These are phyloP conservation scores for Archilochus colubris DNA, from an alignment of 2,113 vertebrate species.

Conservation along the genomic window DNA sequence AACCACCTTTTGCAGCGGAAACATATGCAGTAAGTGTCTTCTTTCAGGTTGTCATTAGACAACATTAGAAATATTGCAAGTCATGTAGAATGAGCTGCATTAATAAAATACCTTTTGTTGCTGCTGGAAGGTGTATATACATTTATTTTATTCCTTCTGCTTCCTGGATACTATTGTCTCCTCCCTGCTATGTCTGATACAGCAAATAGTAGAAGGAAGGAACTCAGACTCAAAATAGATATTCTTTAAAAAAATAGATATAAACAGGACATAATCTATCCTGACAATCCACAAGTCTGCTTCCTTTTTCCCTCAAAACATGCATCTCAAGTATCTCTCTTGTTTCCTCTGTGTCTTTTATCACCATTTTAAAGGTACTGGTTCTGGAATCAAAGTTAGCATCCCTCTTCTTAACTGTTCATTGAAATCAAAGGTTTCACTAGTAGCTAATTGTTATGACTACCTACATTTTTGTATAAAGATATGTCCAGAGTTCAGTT, in stretches of 20 bases:
- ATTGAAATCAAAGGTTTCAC: neutral
- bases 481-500: neutral
- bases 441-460: neutral
- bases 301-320: neutral
- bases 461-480: neutral
- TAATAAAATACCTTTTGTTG: neutral
- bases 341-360: neutral
- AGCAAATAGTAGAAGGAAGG: neutral
- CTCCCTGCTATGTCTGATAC: neutral
- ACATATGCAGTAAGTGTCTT: constrained; percentile 78
- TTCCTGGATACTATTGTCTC: neutral
- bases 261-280: neutral
- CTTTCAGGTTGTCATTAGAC: neutral
- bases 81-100: neutral
- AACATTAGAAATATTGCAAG: neutral
- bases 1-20: constrained; percentile 72
- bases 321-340: neutral
- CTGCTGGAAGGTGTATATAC: neutral
- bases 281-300: neutral
- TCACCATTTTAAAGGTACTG: neutral
- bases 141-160: neutral
- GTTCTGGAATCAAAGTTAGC: neutral
- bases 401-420: neutral
- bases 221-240: neutral
- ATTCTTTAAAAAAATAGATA: neutral